Conservation (phyloP, 2,113 vertebrate genomes). For the Vidua macroura region DNA sequence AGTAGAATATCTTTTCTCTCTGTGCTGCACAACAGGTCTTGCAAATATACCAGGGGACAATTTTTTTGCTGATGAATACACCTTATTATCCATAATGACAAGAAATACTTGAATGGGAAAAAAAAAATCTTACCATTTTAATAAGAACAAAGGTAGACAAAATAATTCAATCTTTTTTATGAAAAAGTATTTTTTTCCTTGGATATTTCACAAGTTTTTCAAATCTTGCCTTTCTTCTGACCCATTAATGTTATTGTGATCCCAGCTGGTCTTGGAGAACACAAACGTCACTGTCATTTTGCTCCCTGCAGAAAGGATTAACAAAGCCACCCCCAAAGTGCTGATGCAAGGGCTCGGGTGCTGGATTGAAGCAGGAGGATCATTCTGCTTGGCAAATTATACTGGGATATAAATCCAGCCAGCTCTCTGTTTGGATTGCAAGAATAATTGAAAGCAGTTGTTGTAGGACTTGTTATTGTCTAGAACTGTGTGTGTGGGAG, state of each 20-base stretch:
- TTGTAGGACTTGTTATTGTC: background rate
- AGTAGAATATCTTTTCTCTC: background rate
- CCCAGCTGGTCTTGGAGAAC: background rate
- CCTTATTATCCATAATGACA: background rate
- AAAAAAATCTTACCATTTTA: background rate
- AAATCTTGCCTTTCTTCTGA: background rate
- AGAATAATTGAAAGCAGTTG: background rate
- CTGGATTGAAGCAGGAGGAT: background rate
- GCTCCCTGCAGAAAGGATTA: background rate
- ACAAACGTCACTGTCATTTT: background rate
- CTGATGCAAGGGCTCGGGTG: background rate
- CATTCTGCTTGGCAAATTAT: background rate
- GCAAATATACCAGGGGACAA: background rate
- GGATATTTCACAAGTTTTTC: background rate
- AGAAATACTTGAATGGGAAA: background rate
- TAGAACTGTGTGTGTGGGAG: background rate
- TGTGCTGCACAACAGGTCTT: background rate
- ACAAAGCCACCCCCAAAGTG: accelerated
- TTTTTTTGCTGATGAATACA: background rate
- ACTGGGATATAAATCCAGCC: background rate
- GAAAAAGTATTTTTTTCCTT: background rate
- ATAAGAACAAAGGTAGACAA: background rate
- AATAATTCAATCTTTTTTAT: background rate
- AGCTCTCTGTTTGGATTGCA: background rate
- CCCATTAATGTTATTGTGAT: background rate